Conservation (phyloP, 2,888 invertebrate species). For the Euproctis similis region DNA sequence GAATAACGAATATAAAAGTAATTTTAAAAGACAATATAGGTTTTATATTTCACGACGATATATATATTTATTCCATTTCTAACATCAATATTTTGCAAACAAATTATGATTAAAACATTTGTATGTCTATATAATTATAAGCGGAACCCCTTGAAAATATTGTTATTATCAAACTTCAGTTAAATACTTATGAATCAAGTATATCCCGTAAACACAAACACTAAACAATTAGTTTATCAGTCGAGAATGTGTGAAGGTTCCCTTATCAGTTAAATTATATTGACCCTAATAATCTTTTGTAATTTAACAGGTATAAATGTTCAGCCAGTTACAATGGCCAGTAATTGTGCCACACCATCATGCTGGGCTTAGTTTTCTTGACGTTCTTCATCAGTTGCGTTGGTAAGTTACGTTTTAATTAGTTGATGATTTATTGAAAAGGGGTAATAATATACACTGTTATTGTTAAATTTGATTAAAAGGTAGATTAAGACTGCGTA, state of each 20-base stretch:
- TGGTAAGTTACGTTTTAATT: constrained; percentile 12
- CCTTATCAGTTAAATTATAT: constrained; percentile 50
- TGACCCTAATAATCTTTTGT: constrained; percentile 57
- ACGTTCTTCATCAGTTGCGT: constrained; percentile 25
- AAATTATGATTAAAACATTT: too few species aligned
- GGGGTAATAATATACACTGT: too few species aligned
- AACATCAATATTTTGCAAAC: too few species aligned
- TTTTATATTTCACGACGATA: too few species aligned
- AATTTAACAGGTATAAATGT: constrained; percentile 49
- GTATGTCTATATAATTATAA: too few species aligned
- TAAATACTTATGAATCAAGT: neutral
- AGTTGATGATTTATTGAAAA: too few species aligned
- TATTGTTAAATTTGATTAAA: too few species aligned
- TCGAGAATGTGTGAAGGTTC: constrained; percentile 57
- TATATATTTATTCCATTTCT: too few species aligned
- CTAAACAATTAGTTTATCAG: constrained; percentile 37
- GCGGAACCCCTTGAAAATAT: neutral
- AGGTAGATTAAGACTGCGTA: too few species aligned
- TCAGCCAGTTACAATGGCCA: constrained; percentile 13
- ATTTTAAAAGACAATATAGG: too few species aligned
- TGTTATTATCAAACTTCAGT: neutral
- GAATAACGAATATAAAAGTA: too few species aligned
- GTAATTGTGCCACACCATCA: constrained; percentile 28
- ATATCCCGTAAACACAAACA: constrained; percentile 15
- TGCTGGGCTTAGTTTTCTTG: constrained; percentile 28